These are phyloP conservation scores for Platanista minor DNA, from an alignment of 2,113 vertebrate species.

Conservation along the genomic window DNA sequence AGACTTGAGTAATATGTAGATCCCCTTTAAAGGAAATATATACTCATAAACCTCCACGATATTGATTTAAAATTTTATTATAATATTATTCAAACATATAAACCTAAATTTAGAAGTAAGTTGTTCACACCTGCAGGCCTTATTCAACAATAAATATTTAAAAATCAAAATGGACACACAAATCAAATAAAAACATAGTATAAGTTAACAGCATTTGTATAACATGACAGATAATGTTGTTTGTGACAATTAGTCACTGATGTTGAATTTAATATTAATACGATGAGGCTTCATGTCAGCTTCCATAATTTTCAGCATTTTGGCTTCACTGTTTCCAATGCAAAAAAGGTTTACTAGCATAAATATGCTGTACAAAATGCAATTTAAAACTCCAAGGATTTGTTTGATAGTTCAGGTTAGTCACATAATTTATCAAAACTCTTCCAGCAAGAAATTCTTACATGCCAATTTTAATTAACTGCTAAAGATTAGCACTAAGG, in stretches of 20 bases:
- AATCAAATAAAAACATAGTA: not conserved
- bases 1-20: not conserved
- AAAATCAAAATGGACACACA: not conserved
- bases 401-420: not conserved
- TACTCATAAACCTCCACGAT: not conserved
- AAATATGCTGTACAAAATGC: not conserved
- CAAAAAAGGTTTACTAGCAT: not conserved
- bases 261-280: not conserved
- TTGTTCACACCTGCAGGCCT: not conserved
- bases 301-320: not conserved
- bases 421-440: slow-evolving; percentile 12
- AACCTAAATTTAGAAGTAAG: not conserved
- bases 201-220: not conserved
- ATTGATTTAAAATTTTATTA: not conserved
- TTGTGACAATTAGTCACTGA: not conserved
- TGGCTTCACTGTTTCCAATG: not conserved
- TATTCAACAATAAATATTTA: not conserved
- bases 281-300: not conserved
- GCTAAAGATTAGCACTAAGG: not conserved
- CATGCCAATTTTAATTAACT: slow-evolving; percentile 1
- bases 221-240: not conserved
- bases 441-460: not conserved
- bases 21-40: not conserved
- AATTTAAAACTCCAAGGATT: not conserved
- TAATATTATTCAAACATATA: not conserved